Evolutionary conservation across 2,797 vertebrate genomes (phyloP).

Genomic region (Saxicola maurus): DNA sequence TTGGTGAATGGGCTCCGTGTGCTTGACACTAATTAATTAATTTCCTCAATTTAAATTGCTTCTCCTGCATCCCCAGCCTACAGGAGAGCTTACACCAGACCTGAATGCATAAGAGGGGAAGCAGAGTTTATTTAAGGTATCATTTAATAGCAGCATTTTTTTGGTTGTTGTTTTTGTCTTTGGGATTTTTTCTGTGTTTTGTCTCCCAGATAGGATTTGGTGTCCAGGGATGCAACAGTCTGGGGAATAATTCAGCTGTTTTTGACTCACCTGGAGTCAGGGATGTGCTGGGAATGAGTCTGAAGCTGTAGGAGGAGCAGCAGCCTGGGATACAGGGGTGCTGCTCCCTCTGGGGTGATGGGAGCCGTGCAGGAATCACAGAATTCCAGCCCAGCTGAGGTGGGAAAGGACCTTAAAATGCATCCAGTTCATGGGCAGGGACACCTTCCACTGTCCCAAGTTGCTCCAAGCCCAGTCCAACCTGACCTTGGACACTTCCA

Average conservation of each 20-base stretch:
- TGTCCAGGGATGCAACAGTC: background rate
- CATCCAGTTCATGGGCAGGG: background rate
- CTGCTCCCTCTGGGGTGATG: background rate
- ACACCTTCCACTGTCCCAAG: background rate
- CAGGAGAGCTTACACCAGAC: background rate
- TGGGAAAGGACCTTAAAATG: background rate
- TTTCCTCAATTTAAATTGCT: conserved; percentile 34
- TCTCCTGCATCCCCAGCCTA: background rate
- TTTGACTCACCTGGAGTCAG: background rate
- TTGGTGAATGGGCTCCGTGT: background rate
- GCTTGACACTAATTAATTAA: conserved; percentile 48
- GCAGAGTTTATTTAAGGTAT: background rate
- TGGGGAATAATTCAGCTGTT: background rate
- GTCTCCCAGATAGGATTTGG: background rate
- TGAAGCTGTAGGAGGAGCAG: background rate
- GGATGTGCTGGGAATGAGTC: background rate
- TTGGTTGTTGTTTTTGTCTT: background rate
- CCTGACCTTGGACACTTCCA: background rate
- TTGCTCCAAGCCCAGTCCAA: fast-evolving
- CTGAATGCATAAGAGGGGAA: background rate
- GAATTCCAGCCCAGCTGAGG: background rate
- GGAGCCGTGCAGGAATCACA: background rate
- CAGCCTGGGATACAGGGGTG: background rate
- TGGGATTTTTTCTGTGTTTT: background rate
- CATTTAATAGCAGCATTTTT: background rate